A percentile compares a stretch with the other conserved stretches of the same genome.
Conservation (phyloP, 1,140 invertebrate genomes). For the Drosophila subobscura region DNA sequence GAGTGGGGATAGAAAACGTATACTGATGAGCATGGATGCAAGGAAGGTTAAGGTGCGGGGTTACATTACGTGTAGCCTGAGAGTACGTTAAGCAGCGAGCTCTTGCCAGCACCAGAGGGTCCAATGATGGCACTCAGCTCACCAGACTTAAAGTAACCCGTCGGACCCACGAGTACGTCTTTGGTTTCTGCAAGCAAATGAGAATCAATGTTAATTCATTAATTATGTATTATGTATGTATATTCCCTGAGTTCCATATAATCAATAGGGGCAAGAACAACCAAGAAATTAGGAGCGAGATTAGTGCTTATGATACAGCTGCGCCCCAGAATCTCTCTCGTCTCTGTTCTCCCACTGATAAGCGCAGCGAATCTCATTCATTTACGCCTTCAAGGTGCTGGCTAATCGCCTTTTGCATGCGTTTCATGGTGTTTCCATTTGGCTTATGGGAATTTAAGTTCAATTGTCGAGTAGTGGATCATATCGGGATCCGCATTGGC, state of each 20-base stretch:
- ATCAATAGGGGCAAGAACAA: too few species aligned
- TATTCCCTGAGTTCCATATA: too few species aligned
- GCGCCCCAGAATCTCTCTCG: neutral
- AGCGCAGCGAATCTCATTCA: constrained; percentile 13
- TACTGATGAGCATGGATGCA: neutral
- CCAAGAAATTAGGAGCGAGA: too few species aligned
- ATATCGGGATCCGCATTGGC: neutral
- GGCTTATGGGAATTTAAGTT: constrained; percentile 28
- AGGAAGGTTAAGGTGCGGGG: neutral
- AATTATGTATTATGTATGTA: neutral
- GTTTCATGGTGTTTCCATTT: constrained; percentile 16
- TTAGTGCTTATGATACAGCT: too few species aligned
- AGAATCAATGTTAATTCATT: constrained; percentile 25
- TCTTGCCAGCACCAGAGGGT: constrained; percentile 94
- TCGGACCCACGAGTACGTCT: constrained; percentile 85
- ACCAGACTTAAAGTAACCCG: constrained; percentile 85
- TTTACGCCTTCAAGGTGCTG: constrained; percentile 11
- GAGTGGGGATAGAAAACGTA: neutral
- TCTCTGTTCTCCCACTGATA: constrained; percentile 28
- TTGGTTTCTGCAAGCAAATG: constrained; percentile 83
- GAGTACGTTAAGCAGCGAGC: constrained; percentile 90
- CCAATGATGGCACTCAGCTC: constrained; percentile 90
- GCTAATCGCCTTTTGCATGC: constrained; percentile 44
- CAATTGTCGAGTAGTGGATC: neutral
- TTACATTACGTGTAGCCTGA: constrained; percentile 88